Base-by-base conservation (phyloP, 2,888 invertebrate genomes). In the Andrena marginata region DNA sequence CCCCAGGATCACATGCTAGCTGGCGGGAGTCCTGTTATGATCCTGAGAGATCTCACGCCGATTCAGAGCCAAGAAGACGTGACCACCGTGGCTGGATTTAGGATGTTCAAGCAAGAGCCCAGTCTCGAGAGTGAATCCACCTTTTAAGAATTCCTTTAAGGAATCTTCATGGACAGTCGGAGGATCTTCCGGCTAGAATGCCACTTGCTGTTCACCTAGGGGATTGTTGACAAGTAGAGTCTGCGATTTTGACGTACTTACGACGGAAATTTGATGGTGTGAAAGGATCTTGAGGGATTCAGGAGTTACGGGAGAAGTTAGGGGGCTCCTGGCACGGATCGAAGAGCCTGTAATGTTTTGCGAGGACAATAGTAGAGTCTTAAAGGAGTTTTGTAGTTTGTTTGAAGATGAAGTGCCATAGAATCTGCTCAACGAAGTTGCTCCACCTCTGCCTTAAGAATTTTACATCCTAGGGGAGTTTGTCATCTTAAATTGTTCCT, bases 81-180 rank as follows among this genome's bases (percentile, higher is more conserved):
- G 29, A 89, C 87, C 20, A 87, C 88, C 0, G 91, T 91, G 3
- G 82, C 89, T 0, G 91, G 90, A 16, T 93, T 93, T 68, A 90
- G 93, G 42, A 85, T 93, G 4, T 95, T 95, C 89, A 95, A 95
- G 88, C 95, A 95, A 84, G 95, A 95, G 89, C 95, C 95, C 2
- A 94, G 94, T 62, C 91, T 95, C 76, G 95, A 95, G 88, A 92
- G 94, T 7, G 95, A 95, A 86, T 93, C 94, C 73, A 94, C 94
- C 13, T 94, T 94, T 91, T 94, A 92, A 93, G 4, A 13, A 35
- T 6, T 26, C 20, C 26, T 35, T 33, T 16, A 42, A 8, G 4
- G 4, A 42, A 0, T 56, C 10, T 51, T 35, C 8, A 6, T 42
- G 67, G 23, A 16, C 6, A 8, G 23, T 33, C 20, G 23, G 20